These are phyloP conservation scores for Saxidomus purpurata DNA, from an alignment of 1,140 invertebrate genomes.

Conservation along the genomic window DNA sequence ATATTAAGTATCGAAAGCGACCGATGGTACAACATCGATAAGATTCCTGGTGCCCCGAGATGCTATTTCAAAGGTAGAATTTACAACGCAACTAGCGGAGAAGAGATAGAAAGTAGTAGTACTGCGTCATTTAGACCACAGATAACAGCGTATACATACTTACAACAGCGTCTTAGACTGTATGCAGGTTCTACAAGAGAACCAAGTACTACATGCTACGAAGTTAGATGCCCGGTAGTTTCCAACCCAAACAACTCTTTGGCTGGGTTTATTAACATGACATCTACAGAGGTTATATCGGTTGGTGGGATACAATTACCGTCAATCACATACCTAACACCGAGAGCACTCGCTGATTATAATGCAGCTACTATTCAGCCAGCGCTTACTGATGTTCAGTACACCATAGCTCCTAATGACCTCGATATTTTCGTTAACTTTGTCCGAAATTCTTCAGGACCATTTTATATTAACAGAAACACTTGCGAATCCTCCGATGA, in stretches of 20 bases:
- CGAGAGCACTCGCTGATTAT: slow-evolving; percentile 21
- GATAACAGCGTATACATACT: background rate
- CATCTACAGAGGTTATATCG: background rate
- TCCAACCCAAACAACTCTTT: background rate
- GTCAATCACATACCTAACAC: background rate
- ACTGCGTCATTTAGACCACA: slow-evolving; percentile 8
- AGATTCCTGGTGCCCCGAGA: slow-evolving; percentile 24
- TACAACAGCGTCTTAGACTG: background rate
- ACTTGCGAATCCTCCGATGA: background rate
- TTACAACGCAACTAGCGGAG: background rate
- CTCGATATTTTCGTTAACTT: slow-evolving; percentile 32
- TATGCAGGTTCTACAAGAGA: background rate
- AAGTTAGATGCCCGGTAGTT: slow-evolving; percentile 15
- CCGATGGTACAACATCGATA: slow-evolving; percentile 36
- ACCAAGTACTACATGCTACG: slow-evolving; percentile 32
- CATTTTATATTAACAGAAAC: slow-evolving; percentile 18
- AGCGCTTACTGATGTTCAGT: background rate
- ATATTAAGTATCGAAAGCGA: background rate
- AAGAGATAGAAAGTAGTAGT: background rate
- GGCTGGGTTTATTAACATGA: slow-evolving; percentile 34
- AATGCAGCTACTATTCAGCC: background rate
- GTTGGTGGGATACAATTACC: background rate
- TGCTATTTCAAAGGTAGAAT: slow-evolving; percentile 43
- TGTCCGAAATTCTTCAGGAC: background rate
- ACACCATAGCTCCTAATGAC: background rate